Evolutionary conservation across 2,797 vertebrate genomes (phyloP).

Genomic region (Aldrovandia affinis): DNA sequence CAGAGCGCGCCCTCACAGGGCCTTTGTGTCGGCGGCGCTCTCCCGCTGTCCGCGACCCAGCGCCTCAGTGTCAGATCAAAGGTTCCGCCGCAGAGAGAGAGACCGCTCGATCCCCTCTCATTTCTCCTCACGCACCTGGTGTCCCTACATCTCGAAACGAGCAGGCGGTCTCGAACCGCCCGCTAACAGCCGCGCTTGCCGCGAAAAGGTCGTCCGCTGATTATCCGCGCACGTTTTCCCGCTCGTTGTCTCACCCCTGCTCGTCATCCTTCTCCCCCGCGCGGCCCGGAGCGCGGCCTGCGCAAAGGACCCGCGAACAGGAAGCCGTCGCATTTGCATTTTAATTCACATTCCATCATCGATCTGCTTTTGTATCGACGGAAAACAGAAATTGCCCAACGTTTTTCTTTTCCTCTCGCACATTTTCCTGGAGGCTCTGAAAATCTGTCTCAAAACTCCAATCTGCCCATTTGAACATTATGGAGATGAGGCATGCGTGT

Average conservation of each 20-base stretch:
- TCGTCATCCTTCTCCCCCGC: background rate
- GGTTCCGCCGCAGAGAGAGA: background rate
- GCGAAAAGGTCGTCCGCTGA: background rate
- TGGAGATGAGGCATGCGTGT: background rate
- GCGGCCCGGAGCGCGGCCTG: background rate
- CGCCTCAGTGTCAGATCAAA: background rate
- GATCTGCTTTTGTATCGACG: slow-evolving; percentile 53
- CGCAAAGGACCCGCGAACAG: slow-evolving; percentile 60
- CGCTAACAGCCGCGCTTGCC: no score
- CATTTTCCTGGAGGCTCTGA: slow-evolving; percentile 53
- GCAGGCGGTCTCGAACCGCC: background rate
- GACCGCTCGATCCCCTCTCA: background rate
- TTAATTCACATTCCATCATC: slow-evolving; percentile 76
- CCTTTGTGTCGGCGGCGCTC: background rate
- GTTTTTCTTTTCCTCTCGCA: slow-evolving; percentile 55
- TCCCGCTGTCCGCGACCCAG: background rate
- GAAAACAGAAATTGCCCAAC: slow-evolving; percentile 64
- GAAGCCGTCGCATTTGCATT: slow-evolving; percentile 73
- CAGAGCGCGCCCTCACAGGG: background rate
- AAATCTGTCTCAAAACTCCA: slow-evolving; percentile 60
- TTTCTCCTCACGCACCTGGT: background rate
- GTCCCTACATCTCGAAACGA: background rate
- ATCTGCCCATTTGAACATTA: slow-evolving; percentile 43
- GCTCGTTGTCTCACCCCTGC: background rate
- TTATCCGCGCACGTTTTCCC: background rate